Evolutionary conservation across 1,140 invertebrate genomes (phyloP), one percentile per base, ranked within the genome.

Genomic region (Brachionus calyciflorus): DNA sequence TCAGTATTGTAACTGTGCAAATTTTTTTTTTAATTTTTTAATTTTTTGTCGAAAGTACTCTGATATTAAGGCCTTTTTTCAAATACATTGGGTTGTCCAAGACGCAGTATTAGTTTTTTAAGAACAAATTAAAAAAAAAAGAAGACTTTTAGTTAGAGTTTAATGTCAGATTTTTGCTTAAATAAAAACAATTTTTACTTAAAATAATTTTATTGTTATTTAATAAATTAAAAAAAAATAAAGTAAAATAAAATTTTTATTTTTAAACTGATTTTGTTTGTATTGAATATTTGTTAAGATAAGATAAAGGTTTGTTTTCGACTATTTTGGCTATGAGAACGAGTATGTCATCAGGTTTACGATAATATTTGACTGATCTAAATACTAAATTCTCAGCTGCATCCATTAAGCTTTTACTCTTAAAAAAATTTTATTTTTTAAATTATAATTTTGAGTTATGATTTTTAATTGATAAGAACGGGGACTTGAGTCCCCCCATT

Each of bases 301-400:
- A 33, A 12, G 69, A 40, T 28, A 51, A 51, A 30, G 69, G 28
- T 19, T 73, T 73, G 46, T 73, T 49, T 12, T 73, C 46, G n/a
- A 76, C 21, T 19, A 76, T 82, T 40, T 80, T 78, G n/a, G 83
- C 83, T 65, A 98, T 88, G 80, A 98, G 89, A 81, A 97, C 93
- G 81, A 95, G 97, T 84, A 98, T 96, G 87, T 98, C 95, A 84
- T 98, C 95, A 68, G 93, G 93, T 87, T 96, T 96, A 77, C 93
- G 93, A 84, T 93, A 57, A 60, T 41, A 55, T 40, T 55, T 46
- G 1, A 57, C 37, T 48, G 73, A 46, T 55, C 49, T 46, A 17
- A 26, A 46, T 30, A 76, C 73, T 24, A 76, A 60, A 33, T 41
- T 41, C 24, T 76, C 37, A 17, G 51, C 73, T 17, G 55, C 51